Base-by-base conservation (phyloP, 2,888 invertebrate species). In the Palloptera scutellata region DNA sequence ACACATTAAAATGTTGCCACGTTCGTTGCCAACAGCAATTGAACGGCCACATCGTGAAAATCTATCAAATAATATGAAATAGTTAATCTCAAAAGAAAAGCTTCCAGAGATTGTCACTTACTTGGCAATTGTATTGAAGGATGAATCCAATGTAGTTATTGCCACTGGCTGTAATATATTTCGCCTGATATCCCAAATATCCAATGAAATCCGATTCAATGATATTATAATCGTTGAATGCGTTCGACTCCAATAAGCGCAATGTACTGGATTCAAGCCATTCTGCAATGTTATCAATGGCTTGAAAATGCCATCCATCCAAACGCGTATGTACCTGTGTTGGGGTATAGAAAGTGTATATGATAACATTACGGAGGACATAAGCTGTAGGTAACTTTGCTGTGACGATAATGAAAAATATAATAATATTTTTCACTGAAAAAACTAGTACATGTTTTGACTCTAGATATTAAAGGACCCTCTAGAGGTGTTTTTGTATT, bases 141-240 rank as follows among this genome's bases (percentile, higher is more conserved):
- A 80, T 0, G 74, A 72, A n/a, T 78, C 78, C 52, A 81, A 70
- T 0, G 62, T 66, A 10, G 76, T 77, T 12, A 75, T 74, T 43
- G 81, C 77, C 62, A 84, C 81, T 6, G 94, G 92, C 54, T 88
- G 87, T 65, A 92, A 88, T 1, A 88, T 89, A 77, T 91, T 93
- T n/a, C 92, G 85, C 1, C 90, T 88, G 2, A 94, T 84, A 79
- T 95, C 93, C 95, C 95, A 95, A 20, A 94, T 85, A 63, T 90
- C 89, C n/a, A 93, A 86, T 9, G 88, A 84, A 67, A 87, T 87
- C 0, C 90, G 90, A 64, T 90, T 90, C 1, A 91, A 86, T 1
- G 89, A 88, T 0, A 91, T 88, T 1, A 94, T 85, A 0, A 95
- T 87, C 0, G 93, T 92, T 0, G 94, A 89, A 81, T 92, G 90